Evolutionary conservation across 1,140 invertebrate species (phyloP).

Genomic region (Drosophila nigrodunni): DNA sequence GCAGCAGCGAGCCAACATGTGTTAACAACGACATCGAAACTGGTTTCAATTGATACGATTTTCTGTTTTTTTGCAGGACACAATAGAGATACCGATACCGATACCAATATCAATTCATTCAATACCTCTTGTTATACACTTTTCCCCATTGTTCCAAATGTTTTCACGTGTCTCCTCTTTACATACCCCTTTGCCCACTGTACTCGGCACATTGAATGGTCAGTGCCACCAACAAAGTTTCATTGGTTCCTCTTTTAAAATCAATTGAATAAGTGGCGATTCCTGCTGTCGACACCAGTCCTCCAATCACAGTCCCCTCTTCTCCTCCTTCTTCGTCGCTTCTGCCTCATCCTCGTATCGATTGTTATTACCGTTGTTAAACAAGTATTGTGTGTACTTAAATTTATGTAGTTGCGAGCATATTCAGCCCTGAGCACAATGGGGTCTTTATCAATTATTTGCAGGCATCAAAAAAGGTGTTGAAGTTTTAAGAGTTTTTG

Average conservation of each 20-base stretch:
- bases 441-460: conserved; percentile 36
- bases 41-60: conserved; percentile 77
- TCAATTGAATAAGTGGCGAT: conserved; percentile 80
- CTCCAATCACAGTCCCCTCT: conserved; percentile 27
- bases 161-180: conserved; percentile 12
- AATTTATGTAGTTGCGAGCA: conserved; percentile 73
- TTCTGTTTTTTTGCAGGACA: conserved; percentile 57
- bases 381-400: conserved; percentile 57
- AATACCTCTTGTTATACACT: conserved; percentile 63
- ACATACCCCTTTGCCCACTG: not conserved
- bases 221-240: conserved; percentile 69
- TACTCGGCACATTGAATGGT: conserved; percentile 1
- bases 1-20: conserved; percentile 56
- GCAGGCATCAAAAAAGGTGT: conserved; percentile 52
- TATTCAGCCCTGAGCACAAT: conserved; percentile 57
- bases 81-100: conserved; percentile 28
- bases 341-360: conserved; percentile 11
- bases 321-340: conserved; percentile 28
- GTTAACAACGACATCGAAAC: conserved; percentile 79
- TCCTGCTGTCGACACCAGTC: conserved; percentile 73
- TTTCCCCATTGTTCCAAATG: conserved; percentile 63
- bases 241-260: conserved; percentile 53
- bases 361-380: conserved; percentile 42
- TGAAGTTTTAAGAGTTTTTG: conserved; percentile 45
- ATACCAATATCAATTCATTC: conserved; percentile 77